Conservation (phyloP, 2,113 vertebrate genomes). For the Ctenomys sociabilis region DNA sequence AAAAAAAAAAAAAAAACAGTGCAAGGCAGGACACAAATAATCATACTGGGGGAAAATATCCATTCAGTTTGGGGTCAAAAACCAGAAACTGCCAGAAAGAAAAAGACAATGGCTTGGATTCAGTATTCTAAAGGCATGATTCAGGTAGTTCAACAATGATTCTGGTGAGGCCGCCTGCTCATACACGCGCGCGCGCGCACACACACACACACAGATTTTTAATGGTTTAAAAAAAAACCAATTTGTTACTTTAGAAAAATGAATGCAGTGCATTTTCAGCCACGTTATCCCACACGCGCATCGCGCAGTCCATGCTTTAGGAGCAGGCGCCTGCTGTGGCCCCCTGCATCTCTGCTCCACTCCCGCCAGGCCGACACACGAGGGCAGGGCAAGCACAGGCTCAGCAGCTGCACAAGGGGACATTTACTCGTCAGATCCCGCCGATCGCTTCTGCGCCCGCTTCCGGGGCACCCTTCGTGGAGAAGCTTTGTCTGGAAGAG, state of each 20-base stretch:
- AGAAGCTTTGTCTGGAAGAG: slow-evolving; percentile 94
- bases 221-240: slow-evolving; percentile 81
- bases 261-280: slow-evolving; percentile 85
- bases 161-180: slow-evolving; percentile 84
- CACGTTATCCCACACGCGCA: slow-evolving; percentile 83
- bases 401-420: slow-evolving; percentile 82
- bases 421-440: slow-evolving; percentile 97
- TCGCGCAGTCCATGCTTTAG: slow-evolving; percentile 85
- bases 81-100: slow-evolving; percentile 55
- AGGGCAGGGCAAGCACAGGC: slow-evolving; percentile 86
- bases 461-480: slow-evolving; percentile 95
- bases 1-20: not conserved
- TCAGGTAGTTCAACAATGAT: slow-evolving; percentile 80
- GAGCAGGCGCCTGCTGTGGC: slow-evolving; percentile 82
- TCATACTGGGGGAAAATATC: slow-evolving; percentile 67
- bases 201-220: slow-evolving; percentile 83
- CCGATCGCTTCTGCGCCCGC: slow-evolving; percentile 96
- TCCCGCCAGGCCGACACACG: slow-evolving; percentile 80
- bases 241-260: slow-evolving; percentile 82
- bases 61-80: slow-evolving; percentile 57
- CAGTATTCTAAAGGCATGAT: slow-evolving; percentile 86
- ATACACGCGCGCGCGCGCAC: slow-evolving; percentile 81
- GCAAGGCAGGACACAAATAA: slow-evolving; percentile 34
- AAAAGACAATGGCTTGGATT: slow-evolving; percentile 54
- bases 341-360: slow-evolving; percentile 85